Evolutionary conservation across 2,888 invertebrate species (phyloP).

Genomic region (Paralinhomoeus sp.): DNA sequence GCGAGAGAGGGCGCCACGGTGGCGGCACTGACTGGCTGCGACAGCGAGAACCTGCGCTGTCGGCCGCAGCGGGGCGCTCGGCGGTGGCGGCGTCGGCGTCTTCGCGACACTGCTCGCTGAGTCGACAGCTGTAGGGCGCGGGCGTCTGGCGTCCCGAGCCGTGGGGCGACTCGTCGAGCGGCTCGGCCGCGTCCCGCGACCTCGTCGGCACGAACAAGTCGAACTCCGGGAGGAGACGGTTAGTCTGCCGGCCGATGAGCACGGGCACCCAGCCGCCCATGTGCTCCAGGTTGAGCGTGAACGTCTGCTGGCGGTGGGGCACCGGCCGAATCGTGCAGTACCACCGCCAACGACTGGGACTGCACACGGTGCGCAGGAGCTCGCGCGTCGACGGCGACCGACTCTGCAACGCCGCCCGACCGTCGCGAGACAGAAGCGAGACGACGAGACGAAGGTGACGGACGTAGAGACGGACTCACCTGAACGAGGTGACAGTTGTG

Average conservation of each 20-base stretch:
- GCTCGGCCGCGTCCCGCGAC: not conserved
- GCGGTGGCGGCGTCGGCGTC: too few relatives aligned
- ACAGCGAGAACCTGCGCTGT: too few relatives aligned
- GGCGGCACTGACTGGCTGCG: too few relatives aligned
- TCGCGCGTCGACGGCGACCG: constrained; percentile 72
- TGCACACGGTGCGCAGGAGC: constrained; percentile 71
- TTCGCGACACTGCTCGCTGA: too few relatives aligned
- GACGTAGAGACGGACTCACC: constrained; percentile 38
- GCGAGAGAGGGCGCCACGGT: too few relatives aligned
- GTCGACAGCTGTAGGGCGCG: too few relatives aligned
- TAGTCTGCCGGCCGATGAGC: constrained; percentile 75
- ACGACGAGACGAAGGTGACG: too few relatives aligned
- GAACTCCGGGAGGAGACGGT: constrained; percentile 90
- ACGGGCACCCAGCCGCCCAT: constrained; percentile 84
- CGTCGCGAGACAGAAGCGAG: not conserved
- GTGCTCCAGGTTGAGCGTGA: constrained; percentile 59
- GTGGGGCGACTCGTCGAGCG: not conserved
- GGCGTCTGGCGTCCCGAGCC: not conserved
- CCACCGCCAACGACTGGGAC: constrained; percentile 63
- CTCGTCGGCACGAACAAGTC: constrained; percentile 40
- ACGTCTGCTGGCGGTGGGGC: constrained; percentile 22
- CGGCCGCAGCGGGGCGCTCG: too few relatives aligned
- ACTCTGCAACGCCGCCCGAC: constrained; percentile 41
- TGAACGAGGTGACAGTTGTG: constrained; percentile 52
- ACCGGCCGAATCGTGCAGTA: constrained; percentile 69